Percentiles rank a stretch among this genome's conserved stretches.
These are phyloP conservation scores for Epirrhoe tristata DNA, from an alignment of 2,888 invertebrate genomes.

Conservation along the genomic window DNA sequence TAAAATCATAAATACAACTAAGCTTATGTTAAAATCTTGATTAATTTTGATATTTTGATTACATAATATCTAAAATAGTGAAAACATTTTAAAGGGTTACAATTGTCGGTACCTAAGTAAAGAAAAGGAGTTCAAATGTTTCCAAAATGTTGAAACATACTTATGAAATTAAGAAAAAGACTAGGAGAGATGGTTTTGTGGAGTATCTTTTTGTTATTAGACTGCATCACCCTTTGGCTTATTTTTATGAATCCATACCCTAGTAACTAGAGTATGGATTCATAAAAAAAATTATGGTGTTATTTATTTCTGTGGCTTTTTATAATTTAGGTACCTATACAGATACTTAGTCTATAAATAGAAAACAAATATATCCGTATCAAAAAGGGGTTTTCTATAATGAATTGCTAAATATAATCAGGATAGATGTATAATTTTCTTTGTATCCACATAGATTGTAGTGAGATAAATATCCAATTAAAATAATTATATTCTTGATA, in stretches of 20 bases:
- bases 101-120: not conserved
- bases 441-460: not conserved
- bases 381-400: not conserved
- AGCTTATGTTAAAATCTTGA: not conserved
- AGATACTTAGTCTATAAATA: not conserved
- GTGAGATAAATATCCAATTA: constrained; percentile 5
- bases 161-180: not conserved
- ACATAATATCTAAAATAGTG: not conserved
- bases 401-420: not conserved
- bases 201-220: not conserved
- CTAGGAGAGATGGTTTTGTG: not conserved
- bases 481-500: constrained; percentile 40
- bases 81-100: not conserved
- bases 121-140: not conserved
- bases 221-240: not conserved
- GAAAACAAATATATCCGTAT: not conserved
- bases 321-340: not conserved
- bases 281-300: no score
- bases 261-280: no score
- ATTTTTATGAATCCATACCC: no score
- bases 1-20: no score
- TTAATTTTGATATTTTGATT: not conserved
- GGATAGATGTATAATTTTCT: not conserved
- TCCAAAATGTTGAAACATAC: not conserved
- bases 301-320: not conserved